Conservation (phyloP, 2,113 vertebrate genomes). For the Oceanites oceanicus region DNA sequence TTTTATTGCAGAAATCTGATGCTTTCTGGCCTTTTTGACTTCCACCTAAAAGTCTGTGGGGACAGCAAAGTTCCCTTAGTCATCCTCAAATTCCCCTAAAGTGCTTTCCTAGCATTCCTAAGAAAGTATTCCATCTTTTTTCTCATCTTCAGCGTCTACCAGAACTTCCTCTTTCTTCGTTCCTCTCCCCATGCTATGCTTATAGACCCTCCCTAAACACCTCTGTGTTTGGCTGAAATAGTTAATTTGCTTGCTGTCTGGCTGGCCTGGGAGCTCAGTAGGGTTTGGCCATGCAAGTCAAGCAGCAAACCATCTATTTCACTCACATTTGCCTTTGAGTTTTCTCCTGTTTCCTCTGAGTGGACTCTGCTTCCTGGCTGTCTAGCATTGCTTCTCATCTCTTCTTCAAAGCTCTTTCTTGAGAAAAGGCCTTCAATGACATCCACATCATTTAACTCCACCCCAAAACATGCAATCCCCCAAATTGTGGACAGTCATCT, state of each 20-base stretch:
- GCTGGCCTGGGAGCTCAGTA: neutral
- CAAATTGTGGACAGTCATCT: neutral
- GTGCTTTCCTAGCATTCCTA: neutral
- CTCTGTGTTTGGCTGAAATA: neutral
- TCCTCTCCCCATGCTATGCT: neutral
- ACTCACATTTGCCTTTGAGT: neutral
- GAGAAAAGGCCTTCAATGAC: neutral
- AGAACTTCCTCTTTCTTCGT: neutral
- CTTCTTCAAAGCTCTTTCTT: neutral
- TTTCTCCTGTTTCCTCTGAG: neutral
- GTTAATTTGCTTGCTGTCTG: neutral
- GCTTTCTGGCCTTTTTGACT: neutral
- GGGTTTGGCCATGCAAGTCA: neutral
- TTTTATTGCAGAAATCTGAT: neutral
- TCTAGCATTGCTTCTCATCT: neutral
- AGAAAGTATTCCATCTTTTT: neutral
- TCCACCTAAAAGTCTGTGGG: neutral
- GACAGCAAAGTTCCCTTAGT: neutral
- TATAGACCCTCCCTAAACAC: neutral
- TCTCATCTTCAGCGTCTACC: neutral
- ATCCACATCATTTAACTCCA: neutral
- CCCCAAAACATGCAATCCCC: neutral
- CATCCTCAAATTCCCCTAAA: neutral
- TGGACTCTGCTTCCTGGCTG: neutral
- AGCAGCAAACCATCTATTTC: neutral